Evolutionary conservation across 1,140 invertebrate species (phyloP).

Genomic region (Macrostomum lignano): DNA sequence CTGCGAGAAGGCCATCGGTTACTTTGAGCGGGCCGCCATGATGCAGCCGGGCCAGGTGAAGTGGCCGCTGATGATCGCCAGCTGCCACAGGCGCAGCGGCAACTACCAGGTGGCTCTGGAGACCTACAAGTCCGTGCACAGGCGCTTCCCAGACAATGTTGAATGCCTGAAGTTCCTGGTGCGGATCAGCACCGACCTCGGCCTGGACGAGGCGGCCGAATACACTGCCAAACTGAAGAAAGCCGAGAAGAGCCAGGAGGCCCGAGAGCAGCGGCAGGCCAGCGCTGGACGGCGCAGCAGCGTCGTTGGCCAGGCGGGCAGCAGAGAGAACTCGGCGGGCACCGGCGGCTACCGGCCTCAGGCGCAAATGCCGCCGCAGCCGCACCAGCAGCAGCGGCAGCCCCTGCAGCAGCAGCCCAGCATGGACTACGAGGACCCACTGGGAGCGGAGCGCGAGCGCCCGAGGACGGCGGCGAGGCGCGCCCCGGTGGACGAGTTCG

Average conservation of each 20-base stretch:
- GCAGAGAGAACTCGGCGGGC: background rate
- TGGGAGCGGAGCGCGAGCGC: conserved; percentile 22
- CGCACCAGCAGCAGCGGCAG: too few species aligned
- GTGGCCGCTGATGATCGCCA: conserved; percentile 53
- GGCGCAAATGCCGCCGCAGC: too few species aligned
- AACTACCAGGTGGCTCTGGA: conserved; percentile 51
- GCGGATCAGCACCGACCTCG: conserved; percentile 47
- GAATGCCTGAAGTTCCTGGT: conserved; percentile 58
- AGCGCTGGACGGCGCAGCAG: conserved; percentile 8
- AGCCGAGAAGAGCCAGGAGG: conserved; percentile 46
- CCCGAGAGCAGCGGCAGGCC: conserved; percentile 26
- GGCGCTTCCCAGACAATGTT: conserved; percentile 50
- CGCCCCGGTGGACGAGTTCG: conserved; percentile 43
- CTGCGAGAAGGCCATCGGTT: conserved; percentile 56
- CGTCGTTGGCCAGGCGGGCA: background rate
- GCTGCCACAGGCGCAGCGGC: conserved; percentile 47
- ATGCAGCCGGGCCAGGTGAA: conserved; percentile 54
- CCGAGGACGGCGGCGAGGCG: conserved; percentile 41
- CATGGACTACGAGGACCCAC: background rate
- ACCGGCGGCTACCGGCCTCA: background rate
- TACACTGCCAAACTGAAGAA: conserved; percentile 50
- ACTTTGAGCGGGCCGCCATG: conserved; percentile 58
- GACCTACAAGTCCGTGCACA: conserved; percentile 46
- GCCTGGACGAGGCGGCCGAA: conserved; percentile 44
- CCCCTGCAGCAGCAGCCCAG: background rate